Base-by-base conservation (phyloP, 2,113 vertebrate genomes). In the Dascyllus trimaculatus region DNA sequence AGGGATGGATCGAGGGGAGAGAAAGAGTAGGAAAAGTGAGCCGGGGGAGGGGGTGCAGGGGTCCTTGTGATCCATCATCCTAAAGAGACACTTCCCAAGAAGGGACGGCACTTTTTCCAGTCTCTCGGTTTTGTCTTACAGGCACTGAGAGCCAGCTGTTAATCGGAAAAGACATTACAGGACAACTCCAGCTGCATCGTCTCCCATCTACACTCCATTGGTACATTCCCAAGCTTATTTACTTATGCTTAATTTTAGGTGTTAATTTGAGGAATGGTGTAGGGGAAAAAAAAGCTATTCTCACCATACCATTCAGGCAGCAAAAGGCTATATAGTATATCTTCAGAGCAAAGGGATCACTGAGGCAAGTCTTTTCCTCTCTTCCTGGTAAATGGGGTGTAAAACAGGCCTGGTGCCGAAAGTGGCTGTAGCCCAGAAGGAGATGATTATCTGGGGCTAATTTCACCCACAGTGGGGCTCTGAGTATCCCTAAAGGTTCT, bases 361-460 rank as follows among this genome's bases (percentile, higher is more conserved):
- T 58, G 73, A 81, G 67, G 85, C 66, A 77, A 80, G 85, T 52
- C 63, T 18, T 61, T 64, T 52, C n/a, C 58, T 85, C 69, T 90
- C 66, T 80, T 78, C 51, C 59, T 43, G 76, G 75, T 70, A 84
- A 90, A 90, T 88, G 80, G 82, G 74, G 75, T 84, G 75, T 88
- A 85, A 88, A 93, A 91, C 81, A 67, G 73, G 76, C 56, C 53
- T 59, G 80, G 54, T 72, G 71, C 40, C 63, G 25, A 57, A 70
- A 80, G 84, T 75, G 65, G 64, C 81, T 80, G 52, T 43, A 60
- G 75, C 88, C 77, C 85, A 86, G 75, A 80, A 82, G 87, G 81
- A 89, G 89, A 82, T 89, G 84, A 92, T 90, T 90, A 90, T 89
- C 82, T 66, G 74, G 80, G 78, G 74, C 82, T 88, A 82, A 91